Evolutionary conservation across 2,888 invertebrate species (phyloP), one percentile per base, ranked within the genome.

Genomic region (Arctia plantaginis): DNA sequence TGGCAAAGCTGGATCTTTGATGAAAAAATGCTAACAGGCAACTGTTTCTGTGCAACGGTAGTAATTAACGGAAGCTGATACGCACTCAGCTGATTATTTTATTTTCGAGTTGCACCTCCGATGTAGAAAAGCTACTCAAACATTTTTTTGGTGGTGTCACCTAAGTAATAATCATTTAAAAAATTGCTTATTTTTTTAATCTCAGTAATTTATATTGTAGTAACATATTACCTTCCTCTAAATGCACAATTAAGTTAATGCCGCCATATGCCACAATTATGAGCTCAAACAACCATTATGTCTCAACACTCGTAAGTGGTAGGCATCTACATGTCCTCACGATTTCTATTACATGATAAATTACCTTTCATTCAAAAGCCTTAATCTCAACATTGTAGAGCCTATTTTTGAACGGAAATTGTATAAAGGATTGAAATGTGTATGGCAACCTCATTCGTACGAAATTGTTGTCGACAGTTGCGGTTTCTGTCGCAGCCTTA

Each of bases 391-490:
- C 0, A 69, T 0, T 1, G 35, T 74, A 84, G 75, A 66, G 82
- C 75, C 69, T 18, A 77, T n/a, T 44, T 77, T 79, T 66, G 12
- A 23, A 44, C 35, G 18, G 30, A 15, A 51, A 1, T 35, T 6
- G 41, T 77, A 55, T 77, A 73, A 80, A 84, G 79, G 81, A 86
- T 87, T 85, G 84, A 90, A 88, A 90, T 85, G 91, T 91, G 90
- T 92, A 90, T 88, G 86, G 83, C 84, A 90, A 91, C 90, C 90
- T 91, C 90, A 90, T 90, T 92, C 88, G 89, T 88, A 88, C 88
- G 80, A 91, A 92, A 93, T 93, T 92, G 86, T 90, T 75, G 90
- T 87, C 87, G 88, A 87, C 91, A 86, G 88, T 90, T 92, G 92
- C 84, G 92, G 91, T 91, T 91, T 82, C 77, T 80, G 78, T 75